Percentiles rank a stretch among this genome's conserved stretches.
These are phyloP conservation scores for Cryptoblepharus egeriae DNA, from an alignment of 2,797 vertebrate species.

Conservation along the genomic window DNA sequence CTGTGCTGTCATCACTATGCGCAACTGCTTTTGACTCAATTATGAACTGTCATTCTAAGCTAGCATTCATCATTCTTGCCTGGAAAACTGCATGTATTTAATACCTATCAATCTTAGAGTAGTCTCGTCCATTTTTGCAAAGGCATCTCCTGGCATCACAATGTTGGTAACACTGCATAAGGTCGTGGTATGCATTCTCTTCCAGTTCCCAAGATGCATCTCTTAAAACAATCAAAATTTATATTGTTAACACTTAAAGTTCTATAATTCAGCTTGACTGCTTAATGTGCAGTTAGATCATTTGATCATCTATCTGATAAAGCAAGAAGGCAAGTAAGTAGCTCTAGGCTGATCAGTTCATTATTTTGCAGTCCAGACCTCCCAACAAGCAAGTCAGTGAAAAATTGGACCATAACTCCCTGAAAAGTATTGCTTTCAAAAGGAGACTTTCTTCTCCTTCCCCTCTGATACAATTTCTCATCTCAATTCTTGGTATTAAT, in stretches of 20 bases:
- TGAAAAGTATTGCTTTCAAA: background rate
- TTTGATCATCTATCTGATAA: background rate
- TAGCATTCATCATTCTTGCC: background rate
- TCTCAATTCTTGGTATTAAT: background rate
- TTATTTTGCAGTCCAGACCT: background rate
- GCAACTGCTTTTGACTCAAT: background rate
- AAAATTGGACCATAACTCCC: background rate
- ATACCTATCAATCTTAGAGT: constrained; percentile 81
- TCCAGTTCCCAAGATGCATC: constrained; percentile 98
- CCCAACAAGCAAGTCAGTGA: background rate
- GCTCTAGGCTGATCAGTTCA: background rate
- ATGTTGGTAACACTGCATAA: constrained; percentile 85
- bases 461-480: background rate
- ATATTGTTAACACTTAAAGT: constrained; percentile 17
- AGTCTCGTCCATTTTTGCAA: constrained; percentile 83
- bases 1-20: background rate
- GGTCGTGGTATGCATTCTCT: constrained; percentile 91
- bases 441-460: background rate
- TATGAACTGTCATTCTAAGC: background rate
- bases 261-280: background rate
- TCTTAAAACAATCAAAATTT: constrained; percentile 74
- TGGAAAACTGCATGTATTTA: constrained; percentile 13
- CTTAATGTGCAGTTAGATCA: constrained; percentile 22
- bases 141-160: constrained; percentile 87
- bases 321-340: background rate